Base-by-base conservation (phyloP, 2,113 vertebrate species). In the Candoia aspera region DNA sequence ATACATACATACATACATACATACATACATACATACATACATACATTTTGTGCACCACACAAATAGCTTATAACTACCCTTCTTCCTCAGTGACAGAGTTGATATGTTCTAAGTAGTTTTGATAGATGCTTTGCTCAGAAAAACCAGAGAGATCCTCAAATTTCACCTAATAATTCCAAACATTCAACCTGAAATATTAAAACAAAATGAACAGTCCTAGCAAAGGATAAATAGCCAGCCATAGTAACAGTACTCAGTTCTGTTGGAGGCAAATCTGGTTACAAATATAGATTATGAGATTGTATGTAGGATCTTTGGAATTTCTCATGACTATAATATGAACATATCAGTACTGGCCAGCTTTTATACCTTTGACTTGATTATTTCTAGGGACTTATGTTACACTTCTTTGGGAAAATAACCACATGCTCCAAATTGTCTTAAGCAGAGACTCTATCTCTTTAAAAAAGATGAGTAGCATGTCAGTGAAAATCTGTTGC, bases 401-500 rank as follows among this genome's bases (percentile, higher is more conserved):
- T 90, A 53, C 0, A 8, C 55, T 93, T 92, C 86, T 91, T 92
- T 91, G 53, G 62, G 62, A 37, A 19, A 92, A 93, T 60, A 95
- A 94, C 55, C 58, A 89, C 64, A 89, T 95, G 93, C 87, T 97
- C 93, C 92, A 92, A 94, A 97, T 97, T 96, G 95, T 97, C 96
- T 96, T 98, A 97, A 97, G 97, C 98, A 97, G 96, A 93, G 92
- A 86, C 95, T 95, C 91, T 91, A 95, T 91, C 96, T 92, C 91
- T 96, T 97, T 95, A 96, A 97, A 97, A 94, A 95, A 95, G 95
- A 96, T 96, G 95, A 92, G 94, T 94, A 96, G 91, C 91, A 93
- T 97, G 96, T 96, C 96, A 96, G 96, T 97, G 96, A 95, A 96
- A 96, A 97, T 93, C 92, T 86, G 96, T 97, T 97, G 88, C 96